phyloP scores from a whole-genome alignment of 1,140 invertebrate genomes.

The Conus betulinus region DNA sequence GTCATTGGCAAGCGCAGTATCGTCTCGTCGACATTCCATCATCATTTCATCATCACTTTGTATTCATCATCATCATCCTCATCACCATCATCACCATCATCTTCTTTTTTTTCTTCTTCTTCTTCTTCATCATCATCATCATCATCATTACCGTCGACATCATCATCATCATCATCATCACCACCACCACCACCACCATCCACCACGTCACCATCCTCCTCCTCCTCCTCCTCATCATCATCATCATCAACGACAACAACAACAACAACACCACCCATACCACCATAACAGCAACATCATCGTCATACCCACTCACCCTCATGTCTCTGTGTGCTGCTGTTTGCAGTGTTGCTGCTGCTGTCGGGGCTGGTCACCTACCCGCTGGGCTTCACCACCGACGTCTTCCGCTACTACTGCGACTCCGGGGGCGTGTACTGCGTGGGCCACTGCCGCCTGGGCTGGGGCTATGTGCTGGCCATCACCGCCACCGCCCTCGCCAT shows the following conservation, averaged over 20 bases:
- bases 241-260: not conserved
- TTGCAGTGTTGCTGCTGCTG: conserved; percentile 62
- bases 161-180: not conserved
- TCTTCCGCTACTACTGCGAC: conserved; percentile 72
- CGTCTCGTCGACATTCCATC: not conserved
- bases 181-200: not conserved
- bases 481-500: conserved; percentile 73
- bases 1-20: too few relatives aligned
- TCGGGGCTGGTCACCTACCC: conserved; percentile 73
- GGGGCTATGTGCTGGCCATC: conserved; percentile 75
- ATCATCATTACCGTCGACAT: too few relatives aligned
- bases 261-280: not conserved
- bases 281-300: not conserved
- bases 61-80: not conserved
- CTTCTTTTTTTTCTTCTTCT: not conserved
- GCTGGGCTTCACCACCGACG: conserved; percentile 71
- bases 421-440: conserved; percentile 60
- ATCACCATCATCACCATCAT: not conserved
- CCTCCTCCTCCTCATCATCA: not conserved
- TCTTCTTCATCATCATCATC: not conserved
- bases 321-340: conserved; percentile 12
- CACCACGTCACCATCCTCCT: not conserved
- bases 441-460: conserved; percentile 74
- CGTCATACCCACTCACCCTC: not conserved
- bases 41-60: conserved; percentile 7